Conservation (phyloP, 1,140 invertebrate species). For the Anoplophora glabripennis region DNA sequence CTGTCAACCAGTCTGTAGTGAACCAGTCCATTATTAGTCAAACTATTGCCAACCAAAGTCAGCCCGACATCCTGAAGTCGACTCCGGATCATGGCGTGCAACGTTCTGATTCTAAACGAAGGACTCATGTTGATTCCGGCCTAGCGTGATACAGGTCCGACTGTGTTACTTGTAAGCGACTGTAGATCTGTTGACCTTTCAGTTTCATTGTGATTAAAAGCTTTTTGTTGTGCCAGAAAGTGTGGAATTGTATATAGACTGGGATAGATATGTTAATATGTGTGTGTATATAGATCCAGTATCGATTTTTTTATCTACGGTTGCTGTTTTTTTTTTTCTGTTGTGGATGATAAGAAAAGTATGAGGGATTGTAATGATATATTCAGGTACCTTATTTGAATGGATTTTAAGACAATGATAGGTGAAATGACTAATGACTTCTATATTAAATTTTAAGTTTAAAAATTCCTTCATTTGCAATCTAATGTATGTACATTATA, state of each 20-base stretch:
- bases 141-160: constrained; percentile 50
- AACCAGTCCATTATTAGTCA: constrained; percentile 50
- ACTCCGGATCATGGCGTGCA: constrained; percentile 69
- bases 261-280: constrained; percentile 1
- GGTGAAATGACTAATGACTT: too few relatives aligned
- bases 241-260: neutral
- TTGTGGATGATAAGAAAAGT: neutral
- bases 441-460: too few relatives aligned
- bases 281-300: constrained; percentile 8
- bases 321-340: neutral
- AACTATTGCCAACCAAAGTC: constrained; percentile 46
- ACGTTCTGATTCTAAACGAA: constrained; percentile 54
- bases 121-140: constrained; percentile 56
- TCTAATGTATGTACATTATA: too few relatives aligned
- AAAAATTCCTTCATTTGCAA: too few relatives aligned
- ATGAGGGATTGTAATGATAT: too few relatives aligned
- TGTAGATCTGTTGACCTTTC: neutral
- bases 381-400: too few relatives aligned
- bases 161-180: constrained; percentile 22
- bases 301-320: too few relatives aligned
- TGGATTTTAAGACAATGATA: too few relatives aligned
- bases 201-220: constrained; percentile 1
- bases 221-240: constrained; percentile 6
- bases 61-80: constrained; percentile 80
- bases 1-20: constrained; percentile 52